phyloP scores from a whole-genome alignment of 2,797 vertebrate species.

The Philypnodon macrostomus region DNA sequence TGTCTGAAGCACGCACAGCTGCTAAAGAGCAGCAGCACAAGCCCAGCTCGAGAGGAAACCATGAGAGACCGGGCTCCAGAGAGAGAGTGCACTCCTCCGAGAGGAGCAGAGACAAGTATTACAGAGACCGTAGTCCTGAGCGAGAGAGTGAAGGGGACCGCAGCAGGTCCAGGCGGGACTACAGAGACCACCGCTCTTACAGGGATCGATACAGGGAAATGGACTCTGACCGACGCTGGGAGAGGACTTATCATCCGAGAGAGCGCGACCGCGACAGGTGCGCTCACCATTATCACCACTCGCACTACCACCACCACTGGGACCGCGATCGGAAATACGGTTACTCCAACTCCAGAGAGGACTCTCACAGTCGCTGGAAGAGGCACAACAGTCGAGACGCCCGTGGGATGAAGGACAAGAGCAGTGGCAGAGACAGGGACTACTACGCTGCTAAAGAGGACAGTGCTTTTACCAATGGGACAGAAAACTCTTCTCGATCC shows the following conservation, averaged over 20 bases:
- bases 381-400: slow-evolving; percentile 57
- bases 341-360: slow-evolving; percentile 58
- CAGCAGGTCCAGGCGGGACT: slow-evolving; percentile 47
- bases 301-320: slow-evolving; percentile 40
- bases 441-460: slow-evolving; percentile 45
- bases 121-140: slow-evolving; percentile 70
- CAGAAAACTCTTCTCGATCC: slow-evolving; percentile 29
- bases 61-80: slow-evolving; percentile 45
- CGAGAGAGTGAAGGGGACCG: slow-evolving; percentile 50
- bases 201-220: slow-evolving; percentile 51
- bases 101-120: slow-evolving; percentile 56
- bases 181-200: slow-evolving; percentile 48
- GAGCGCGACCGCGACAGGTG: slow-evolving; percentile 56
- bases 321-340: slow-evolving; percentile 60
- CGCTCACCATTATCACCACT: slow-evolving; percentile 51
- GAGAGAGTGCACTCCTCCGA: slow-evolving; percentile 64
- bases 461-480: slow-evolving; percentile 21
- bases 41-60: slow-evolving; percentile 47
- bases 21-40: slow-evolving; percentile 52
- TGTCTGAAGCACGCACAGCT: slow-evolving; percentile 57
- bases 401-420: slow-evolving; percentile 40
- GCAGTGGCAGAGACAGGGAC: slow-evolving; percentile 46
- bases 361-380: slow-evolving; percentile 57
- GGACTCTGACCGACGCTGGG: slow-evolving; percentile 61
- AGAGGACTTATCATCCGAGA: slow-evolving; percentile 44